A percentile compares a stretch with the other conserved stretches of the same genome.
Conservation (phyloP, 2,888 invertebrate genomes). For the Tetragonula carbonaria region DNA sequence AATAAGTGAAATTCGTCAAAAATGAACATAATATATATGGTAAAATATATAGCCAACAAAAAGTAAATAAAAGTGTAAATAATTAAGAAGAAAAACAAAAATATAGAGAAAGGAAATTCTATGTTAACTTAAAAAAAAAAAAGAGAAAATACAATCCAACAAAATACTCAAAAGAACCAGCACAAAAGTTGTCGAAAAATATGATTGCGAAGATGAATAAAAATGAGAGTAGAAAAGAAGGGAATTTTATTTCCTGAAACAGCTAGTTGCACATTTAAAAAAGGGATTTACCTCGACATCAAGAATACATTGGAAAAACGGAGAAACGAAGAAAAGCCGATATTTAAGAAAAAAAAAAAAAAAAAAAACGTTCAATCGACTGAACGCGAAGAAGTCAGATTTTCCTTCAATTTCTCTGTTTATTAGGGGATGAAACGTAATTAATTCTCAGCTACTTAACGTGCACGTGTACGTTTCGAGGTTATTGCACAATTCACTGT, state of each 20-base stretch:
- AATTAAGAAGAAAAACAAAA: no score
- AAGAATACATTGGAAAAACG: not conserved
- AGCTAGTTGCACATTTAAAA: not conserved
- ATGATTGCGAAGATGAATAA: no score
- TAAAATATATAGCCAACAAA: no score
- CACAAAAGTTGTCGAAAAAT: no score
- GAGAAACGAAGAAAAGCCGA: not conserved
- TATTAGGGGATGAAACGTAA: slow-evolving; percentile 3
- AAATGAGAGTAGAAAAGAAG: no score
- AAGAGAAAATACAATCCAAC: no score
- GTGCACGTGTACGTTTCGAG: not conserved
- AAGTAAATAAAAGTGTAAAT: no score
- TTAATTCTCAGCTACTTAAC: slow-evolving; percentile 26
- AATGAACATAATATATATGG: no score
- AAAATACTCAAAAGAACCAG: no score
- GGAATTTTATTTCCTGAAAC: not conserved
- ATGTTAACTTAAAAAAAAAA: no score
- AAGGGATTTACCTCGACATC: not conserved
- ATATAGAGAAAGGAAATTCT: no score
- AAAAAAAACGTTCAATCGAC: not conserved
- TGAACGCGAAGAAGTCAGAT: not conserved
- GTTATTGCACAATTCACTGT: not conserved
- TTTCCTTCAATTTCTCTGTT: not conserved
- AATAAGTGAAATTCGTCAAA: no score
- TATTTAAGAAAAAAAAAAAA: not conserved